Conservation (phyloP, 2,113 vertebrate species). For the Notarius lentiginosus region DNA sequence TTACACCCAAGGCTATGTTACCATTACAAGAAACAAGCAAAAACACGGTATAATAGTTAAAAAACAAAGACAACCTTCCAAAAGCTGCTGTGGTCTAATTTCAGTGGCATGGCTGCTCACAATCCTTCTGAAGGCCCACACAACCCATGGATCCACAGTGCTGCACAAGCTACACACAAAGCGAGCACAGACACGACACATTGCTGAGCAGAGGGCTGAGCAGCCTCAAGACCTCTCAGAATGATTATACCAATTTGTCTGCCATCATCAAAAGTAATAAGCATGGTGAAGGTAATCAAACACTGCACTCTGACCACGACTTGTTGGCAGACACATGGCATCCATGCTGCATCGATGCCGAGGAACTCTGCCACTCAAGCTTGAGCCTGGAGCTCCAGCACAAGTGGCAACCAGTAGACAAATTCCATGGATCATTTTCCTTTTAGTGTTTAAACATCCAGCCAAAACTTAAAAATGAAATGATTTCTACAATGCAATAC, state of each 20-base stretch:
- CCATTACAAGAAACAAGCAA: neutral
- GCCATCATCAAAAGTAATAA: neutral
- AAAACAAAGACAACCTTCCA: neutral
- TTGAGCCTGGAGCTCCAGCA: neutral
- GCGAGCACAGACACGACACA: neutral
- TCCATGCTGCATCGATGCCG: neutral
- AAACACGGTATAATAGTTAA: neutral
- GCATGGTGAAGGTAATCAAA: neutral
- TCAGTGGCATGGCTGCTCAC: neutral
- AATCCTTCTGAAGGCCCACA: neutral
- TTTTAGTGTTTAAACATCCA: neutral
- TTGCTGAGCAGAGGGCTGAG: neutral
- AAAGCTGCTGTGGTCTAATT: neutral
- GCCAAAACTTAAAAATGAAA: neutral
- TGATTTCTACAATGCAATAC: neutral
- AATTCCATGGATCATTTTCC: constrained; percentile 3
- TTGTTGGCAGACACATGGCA: neutral
- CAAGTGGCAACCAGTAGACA: neutral
- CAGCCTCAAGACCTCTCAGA: neutral
- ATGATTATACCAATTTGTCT: neutral
- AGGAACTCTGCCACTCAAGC: neutral
- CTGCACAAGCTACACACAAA: neutral
- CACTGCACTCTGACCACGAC: neutral
- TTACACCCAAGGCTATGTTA: neutral
- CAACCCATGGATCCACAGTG: neutral